Conservation (phyloP, 2,113 vertebrate species). For the Dasyurus viverrinus region DNA sequence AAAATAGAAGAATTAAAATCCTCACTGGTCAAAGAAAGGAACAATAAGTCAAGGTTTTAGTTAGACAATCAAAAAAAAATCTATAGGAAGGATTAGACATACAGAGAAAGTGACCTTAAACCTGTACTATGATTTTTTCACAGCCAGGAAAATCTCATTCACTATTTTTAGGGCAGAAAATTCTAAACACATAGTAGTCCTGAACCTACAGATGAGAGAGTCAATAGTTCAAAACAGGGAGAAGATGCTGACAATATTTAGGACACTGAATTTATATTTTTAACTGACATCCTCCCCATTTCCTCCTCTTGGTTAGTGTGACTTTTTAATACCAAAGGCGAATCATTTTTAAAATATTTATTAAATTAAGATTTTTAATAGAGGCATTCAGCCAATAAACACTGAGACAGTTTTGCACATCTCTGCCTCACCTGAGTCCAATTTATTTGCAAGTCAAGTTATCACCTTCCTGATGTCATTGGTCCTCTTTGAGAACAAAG, state of each 20-base stretch:
- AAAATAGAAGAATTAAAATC: neutral
- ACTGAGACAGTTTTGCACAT: neutral
- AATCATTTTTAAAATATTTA: neutral
- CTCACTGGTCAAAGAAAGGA: neutral
- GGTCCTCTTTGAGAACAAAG: too few relatives aligned
- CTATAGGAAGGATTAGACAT: neutral
- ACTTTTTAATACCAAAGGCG: neutral
- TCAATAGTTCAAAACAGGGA: neutral
- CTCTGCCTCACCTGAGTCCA: too few relatives aligned
- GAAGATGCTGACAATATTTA: neutral
- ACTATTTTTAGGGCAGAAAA: neutral
- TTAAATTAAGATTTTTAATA: neutral
- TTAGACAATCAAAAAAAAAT: neutral
- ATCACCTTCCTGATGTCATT: too few relatives aligned
- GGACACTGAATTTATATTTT: neutral
- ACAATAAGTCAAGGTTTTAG: neutral
- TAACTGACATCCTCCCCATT: neutral
- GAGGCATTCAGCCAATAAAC: neutral
- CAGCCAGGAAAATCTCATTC: neutral
- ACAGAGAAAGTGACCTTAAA: neutral
- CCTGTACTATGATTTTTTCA: neutral
- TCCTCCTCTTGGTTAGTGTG: neutral
- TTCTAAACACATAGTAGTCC: neutral
- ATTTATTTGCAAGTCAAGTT: too few relatives aligned
- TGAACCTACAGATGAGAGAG: neutral